Evolutionary conservation across 2,797 vertebrate genomes (phyloP).

Genomic region (Triplophysa yarkandensis): DNA sequence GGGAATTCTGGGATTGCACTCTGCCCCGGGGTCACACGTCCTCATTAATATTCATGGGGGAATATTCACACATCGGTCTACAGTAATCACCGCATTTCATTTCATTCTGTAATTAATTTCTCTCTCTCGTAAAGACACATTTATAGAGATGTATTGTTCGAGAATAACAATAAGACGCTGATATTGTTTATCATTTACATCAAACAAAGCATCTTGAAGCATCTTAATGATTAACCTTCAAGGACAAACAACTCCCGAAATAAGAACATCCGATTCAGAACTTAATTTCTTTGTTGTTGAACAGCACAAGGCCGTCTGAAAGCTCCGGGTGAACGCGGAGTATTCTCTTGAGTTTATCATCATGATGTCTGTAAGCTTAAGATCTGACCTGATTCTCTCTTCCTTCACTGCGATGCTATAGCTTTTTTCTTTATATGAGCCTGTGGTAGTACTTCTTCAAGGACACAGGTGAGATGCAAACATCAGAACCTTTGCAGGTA

Average conservation of each 20-base stretch:
- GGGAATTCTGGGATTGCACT: constrained; percentile 67
- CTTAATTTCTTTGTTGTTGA: constrained; percentile 44
- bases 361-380: constrained; percentile 31
- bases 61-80: constrained; percentile 72
- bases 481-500: not conserved
- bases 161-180: constrained; percentile 55
- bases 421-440: constrained; percentile 17
- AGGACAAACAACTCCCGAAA: constrained; percentile 70
- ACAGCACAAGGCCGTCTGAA: constrained; percentile 68
- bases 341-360: constrained; percentile 58
- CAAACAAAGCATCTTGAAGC: constrained; percentile 68
- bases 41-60: constrained; percentile 77
- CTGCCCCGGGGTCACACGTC: constrained; percentile 72
- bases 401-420: constrained; percentile 12
- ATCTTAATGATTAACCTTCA: constrained; percentile 74
- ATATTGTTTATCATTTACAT: constrained; percentile 74
- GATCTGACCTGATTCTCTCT: constrained; percentile 15
- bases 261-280: constrained; percentile 66
- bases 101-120: constrained; percentile 45
- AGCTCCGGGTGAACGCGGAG: constrained; percentile 63
- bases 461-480: not conserved
- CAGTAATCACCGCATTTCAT: constrained; percentile 65
- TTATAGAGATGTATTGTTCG: constrained; percentile 65
- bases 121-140: constrained; percentile 59
- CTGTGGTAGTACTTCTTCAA: not conserved